These are phyloP conservation scores for Trichomycterus rosablanca DNA, from an alignment of 2,113 vertebrate species.

Conservation along the genomic window DNA sequence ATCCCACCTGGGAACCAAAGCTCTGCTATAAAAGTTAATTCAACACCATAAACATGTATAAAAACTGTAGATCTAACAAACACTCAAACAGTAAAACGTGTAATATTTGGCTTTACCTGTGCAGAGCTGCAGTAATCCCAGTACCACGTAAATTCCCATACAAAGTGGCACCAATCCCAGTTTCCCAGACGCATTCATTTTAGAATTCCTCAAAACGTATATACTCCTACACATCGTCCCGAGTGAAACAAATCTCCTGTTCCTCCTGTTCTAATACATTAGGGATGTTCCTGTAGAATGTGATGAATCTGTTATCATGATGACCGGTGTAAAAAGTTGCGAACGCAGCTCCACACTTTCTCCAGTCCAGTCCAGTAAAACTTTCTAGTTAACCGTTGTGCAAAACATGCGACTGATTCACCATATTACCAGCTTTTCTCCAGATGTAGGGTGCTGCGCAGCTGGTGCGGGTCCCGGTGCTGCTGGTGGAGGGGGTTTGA, in stretches of 20 bases:
- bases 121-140: slow-evolving; percentile 56
- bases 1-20: too few species aligned
- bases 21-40: too few species aligned
- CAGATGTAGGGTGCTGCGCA: not conserved
- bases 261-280: not conserved
- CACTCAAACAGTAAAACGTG: too few species aligned
- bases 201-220: slow-evolving; percentile 49
- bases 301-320: slow-evolving; percentile 5
- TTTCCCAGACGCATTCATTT: slow-evolving; percentile 41
- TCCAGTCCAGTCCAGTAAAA: too few species aligned
- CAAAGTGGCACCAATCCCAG: slow-evolving; percentile 56
- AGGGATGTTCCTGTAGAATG: not conserved
- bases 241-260: not conserved
- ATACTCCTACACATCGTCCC: slow-evolving; percentile 13
- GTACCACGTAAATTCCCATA: slow-evolving; percentile 55
- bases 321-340: slow-evolving; percentile 2
- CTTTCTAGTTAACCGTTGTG: not conserved
- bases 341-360: too few species aligned
- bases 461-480: not conserved
- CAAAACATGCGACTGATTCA: slow-evolving; percentile 2
- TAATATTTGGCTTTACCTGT: slow-evolving; percentile 61
- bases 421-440: too few species aligned
- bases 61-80: too few species aligned
- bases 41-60: too few species aligned
- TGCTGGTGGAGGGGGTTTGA: not conserved